These are phyloP conservation scores for Bombus affinis DNA, from an alignment of 1,140 invertebrate genomes.

Conservation along the genomic window DNA sequence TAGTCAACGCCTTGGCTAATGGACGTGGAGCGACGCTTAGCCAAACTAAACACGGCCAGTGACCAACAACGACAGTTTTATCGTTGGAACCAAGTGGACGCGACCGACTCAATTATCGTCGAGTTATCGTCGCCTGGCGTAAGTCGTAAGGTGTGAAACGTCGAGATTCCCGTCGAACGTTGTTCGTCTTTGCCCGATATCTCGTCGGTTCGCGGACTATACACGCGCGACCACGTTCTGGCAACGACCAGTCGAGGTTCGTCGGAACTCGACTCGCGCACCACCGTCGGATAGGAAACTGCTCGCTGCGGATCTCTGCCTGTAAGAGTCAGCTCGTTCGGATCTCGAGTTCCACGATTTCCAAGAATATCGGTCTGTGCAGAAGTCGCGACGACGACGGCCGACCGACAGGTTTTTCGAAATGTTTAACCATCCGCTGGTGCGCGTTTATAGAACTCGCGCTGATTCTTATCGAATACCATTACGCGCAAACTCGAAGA, in stretches of 20 bases:
- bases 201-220: not conserved
- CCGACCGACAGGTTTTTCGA: not conserved
- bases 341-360: not conserved
- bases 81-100: not conserved
- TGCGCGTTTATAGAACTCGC: not conserved
- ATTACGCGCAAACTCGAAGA: too few relatives aligned
- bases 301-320: too few relatives aligned
- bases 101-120: too few relatives aligned
- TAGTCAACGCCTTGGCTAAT: constrained; percentile 44
- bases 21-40: not conserved
- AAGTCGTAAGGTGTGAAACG: not conserved
- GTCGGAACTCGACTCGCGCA: not conserved
- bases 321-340: too few relatives aligned
- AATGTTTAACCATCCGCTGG: not conserved
- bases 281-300: constrained; percentile 44
- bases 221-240: not conserved
- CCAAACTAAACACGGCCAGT: not conserved
- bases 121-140: too few relatives aligned
- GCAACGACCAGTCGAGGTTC: not conserved
- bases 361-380: not conserved
- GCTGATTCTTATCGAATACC: too few relatives aligned
- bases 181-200: not conserved
- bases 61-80: constrained; percentile 5
- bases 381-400: not conserved
- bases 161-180: not conserved